A percentile compares a stretch with the other conserved stretches of the same genome.
Conservation (phyloP, 2,888 invertebrate species). For the Crocallis elinguaria region DNA sequence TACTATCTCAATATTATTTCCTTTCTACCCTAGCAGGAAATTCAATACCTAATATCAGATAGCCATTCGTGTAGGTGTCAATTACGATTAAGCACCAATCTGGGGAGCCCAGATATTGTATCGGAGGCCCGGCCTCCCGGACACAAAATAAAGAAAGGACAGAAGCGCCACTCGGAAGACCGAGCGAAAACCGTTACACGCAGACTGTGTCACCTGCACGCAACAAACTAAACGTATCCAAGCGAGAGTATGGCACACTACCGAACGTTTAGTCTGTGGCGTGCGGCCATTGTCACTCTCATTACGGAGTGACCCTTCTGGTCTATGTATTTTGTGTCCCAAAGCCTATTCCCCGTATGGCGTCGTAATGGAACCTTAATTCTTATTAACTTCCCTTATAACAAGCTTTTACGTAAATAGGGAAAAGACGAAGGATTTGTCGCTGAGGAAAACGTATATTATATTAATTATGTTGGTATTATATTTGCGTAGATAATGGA, state of each 20-base stretch:
- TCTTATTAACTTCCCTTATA: constrained; percentile 25
- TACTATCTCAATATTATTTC: constrained; percentile 25
- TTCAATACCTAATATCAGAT: constrained; percentile 34
- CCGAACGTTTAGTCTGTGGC: no score
- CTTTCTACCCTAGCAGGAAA: constrained; percentile 22
- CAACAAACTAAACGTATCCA: no score
- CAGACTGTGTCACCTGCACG: no score
- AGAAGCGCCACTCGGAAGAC: no score
- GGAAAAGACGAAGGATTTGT: constrained; percentile 18
- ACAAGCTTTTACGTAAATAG: constrained; percentile 27
- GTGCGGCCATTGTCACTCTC: no score
- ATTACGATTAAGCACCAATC: constrained; percentile 41
- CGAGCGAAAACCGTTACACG: no score
- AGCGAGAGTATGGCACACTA: no score
- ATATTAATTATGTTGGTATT: not conserved
- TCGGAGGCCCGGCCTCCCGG: constrained; percentile 1
- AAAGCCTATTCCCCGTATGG: constrained; percentile 27
- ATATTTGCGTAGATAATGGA: not conserved
- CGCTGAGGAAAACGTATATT: constrained; percentile 10
- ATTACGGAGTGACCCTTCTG: no score
- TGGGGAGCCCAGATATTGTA: constrained; percentile 34
- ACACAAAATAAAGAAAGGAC: no score
- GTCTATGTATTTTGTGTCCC: no score
- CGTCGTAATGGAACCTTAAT: constrained; percentile 32
- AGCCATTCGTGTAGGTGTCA: constrained; percentile 40